phyloP scores from a whole-genome alignment of 2,888 invertebrate species.

The Steromphala cineraria region DNA sequence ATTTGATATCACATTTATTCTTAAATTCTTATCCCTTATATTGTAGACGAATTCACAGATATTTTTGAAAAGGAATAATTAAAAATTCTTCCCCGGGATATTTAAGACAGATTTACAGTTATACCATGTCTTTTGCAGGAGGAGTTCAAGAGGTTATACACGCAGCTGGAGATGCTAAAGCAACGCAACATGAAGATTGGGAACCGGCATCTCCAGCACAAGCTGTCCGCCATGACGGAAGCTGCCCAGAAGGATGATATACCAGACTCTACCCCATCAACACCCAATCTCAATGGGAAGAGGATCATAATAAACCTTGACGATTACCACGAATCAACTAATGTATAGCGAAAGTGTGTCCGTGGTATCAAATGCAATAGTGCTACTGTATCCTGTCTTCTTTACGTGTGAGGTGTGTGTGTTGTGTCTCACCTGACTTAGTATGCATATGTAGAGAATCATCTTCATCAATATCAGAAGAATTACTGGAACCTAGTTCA shows the following conservation, averaged over 20 bases:
- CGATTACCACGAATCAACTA: constrained; percentile 69
- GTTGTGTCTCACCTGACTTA: too few relatives aligned
- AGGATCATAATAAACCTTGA: constrained; percentile 72
- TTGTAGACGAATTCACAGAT: too few relatives aligned
- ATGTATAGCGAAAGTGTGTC: constrained; percentile 50
- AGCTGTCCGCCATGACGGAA: constrained; percentile 88
- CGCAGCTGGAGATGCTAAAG: constrained; percentile 86
- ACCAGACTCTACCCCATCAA: constrained; percentile 63
- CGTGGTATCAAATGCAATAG: neutral
- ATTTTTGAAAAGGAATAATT: too few relatives aligned
- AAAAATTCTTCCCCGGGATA: too few relatives aligned
- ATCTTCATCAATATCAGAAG: too few relatives aligned
- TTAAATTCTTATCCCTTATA: too few relatives aligned
- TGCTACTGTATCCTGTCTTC: neutral
- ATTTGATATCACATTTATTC: too few relatives aligned
- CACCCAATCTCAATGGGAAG: constrained; percentile 71
- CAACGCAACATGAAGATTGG: constrained; percentile 86
- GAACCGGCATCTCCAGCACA: constrained; percentile 84
- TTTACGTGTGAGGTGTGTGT: too few relatives aligned
- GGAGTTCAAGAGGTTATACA: constrained; percentile 87
- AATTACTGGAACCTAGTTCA: too few relatives aligned
- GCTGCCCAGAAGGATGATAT: constrained; percentile 79
- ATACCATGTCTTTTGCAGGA: constrained; percentile 79
- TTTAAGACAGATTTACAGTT: too few relatives aligned
- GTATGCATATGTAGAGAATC: too few relatives aligned